Conservation (phyloP, 2,888 invertebrate genomes). For the Heteropelma amictum region DNA sequence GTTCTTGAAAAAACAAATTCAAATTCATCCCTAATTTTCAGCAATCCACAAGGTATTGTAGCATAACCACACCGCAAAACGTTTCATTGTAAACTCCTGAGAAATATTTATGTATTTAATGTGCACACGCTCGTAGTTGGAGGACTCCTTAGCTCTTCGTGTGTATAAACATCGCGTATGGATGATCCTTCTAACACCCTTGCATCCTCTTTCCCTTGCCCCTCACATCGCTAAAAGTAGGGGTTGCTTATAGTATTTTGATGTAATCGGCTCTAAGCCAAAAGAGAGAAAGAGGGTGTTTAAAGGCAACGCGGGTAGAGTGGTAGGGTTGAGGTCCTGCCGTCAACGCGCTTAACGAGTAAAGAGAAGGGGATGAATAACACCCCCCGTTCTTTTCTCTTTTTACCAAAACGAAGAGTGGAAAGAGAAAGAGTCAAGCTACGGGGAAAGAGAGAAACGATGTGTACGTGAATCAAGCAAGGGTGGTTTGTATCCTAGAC, state of each 20-base stretch:
- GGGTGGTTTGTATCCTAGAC: slow-evolving; percentile 54
- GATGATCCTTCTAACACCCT: slow-evolving; percentile 16
- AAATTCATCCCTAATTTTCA: not conserved
- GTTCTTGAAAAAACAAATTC: not conserved
- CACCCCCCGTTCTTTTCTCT: not conserved
- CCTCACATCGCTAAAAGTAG: slow-evolving; percentile 11
- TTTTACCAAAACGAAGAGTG: slow-evolving; percentile 12
- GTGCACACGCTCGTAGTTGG: slow-evolving; percentile 15
- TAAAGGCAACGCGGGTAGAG: slow-evolving; percentile 17
- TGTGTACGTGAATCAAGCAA: slow-evolving; percentile 15
- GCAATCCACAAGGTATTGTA: not conserved
- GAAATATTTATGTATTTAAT: slow-evolving; percentile 31
- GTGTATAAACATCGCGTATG: slow-evolving; percentile 42
- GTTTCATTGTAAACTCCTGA: slow-evolving; percentile 12
- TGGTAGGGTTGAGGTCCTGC: slow-evolving; percentile 47
- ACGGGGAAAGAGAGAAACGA: slow-evolving; percentile 2
- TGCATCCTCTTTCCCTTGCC: too few species aligned
- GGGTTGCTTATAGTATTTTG: slow-evolving; percentile 67
- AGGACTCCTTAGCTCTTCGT: slow-evolving; percentile 28
- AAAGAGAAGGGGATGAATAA: slow-evolving; percentile 11
- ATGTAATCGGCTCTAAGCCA: slow-evolving; percentile 62
- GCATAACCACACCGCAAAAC: not conserved
- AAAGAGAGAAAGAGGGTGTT: slow-evolving; percentile 55
- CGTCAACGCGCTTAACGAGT: slow-evolving; percentile 25
- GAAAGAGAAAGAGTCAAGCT: slow-evolving; percentile 28